Percentiles rank a stretch among this genome's conserved stretches.
These are phyloP conservation scores for Brienomyrus brachyistius DNA, from an alignment of 2,113 vertebrate genomes.

Conservation along the genomic window DNA sequence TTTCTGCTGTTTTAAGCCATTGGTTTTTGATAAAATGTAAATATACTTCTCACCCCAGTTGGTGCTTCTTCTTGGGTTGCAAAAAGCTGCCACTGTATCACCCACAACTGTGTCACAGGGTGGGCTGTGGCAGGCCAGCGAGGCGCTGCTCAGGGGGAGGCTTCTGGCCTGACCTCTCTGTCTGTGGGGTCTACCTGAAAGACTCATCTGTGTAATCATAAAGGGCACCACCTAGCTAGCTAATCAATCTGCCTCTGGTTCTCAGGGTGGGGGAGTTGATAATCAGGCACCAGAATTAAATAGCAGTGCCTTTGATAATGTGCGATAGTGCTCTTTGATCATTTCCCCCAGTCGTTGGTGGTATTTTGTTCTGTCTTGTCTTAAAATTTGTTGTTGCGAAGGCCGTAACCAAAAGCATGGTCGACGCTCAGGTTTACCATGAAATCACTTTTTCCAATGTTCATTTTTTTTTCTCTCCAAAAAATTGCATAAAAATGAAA, in stretches of 20 bases:
- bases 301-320: neutral
- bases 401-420: neutral
- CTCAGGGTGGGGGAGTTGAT: neutral
- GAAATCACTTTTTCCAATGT: neutral
- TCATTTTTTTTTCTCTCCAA: neutral
- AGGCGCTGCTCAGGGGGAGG: neutral
- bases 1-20: neutral
- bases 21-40: neutral
- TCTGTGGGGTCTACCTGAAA: neutral
- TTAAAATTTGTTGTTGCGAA: neutral
- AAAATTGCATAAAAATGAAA: neutral
- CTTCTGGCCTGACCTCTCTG: neutral
- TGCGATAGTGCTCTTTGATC: neutral
- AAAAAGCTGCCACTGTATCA: neutral
- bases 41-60: neutral
- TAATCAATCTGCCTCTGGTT: neutral
- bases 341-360: neutral
- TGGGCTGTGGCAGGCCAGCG: neutral
- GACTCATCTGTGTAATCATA: neutral
- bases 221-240: neutral
- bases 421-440: neutral
- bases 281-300: neutral
- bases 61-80: neutral
- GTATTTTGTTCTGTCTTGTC: neutral
- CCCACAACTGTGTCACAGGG: neutral